Percentiles rank a stretch among this genome's conserved stretches.
Conservation (phyloP, 1,140 invertebrate genomes). For the Drosophila azteca region DNA sequence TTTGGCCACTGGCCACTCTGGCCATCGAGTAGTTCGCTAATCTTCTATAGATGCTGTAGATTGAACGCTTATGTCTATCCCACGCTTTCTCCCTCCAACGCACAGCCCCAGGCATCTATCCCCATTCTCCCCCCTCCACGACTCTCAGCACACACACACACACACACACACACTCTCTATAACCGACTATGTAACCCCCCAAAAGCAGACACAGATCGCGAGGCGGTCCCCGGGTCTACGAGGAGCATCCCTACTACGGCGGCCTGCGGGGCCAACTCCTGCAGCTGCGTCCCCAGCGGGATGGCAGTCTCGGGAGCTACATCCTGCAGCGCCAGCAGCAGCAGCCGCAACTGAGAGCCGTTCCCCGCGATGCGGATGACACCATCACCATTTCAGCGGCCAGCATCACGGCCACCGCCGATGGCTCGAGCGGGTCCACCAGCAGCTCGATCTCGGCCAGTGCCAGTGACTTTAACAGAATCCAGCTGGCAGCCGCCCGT, state of each 20-base stretch:
- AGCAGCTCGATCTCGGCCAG: constrained; percentile 57
- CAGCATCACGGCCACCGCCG: constrained; percentile 67
- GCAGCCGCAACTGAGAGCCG: constrained; percentile 44
- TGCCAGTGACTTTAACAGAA: constrained; percentile 80
- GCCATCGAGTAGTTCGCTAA: constrained; percentile 44
- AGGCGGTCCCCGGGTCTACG: constrained; percentile 53
- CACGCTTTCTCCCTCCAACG: constrained; percentile 15
- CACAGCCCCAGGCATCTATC: constrained; percentile 20
- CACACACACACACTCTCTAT: constrained; percentile 43
- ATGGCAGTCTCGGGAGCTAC: constrained; percentile 53
- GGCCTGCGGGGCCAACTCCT: constrained; percentile 85
- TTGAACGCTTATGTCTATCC: constrained; percentile 24
- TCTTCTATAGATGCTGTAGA: constrained; percentile 44
- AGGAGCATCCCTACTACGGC: constrained; percentile 86
- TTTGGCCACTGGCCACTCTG: not conserved
- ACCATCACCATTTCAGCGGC: constrained; percentile 69
- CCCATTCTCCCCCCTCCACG: not conserved
- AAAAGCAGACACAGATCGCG: constrained; percentile 76
- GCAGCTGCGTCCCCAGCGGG: constrained; percentile 59
- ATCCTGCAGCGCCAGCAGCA: constrained; percentile 51
- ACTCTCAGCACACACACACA: constrained; percentile 23
- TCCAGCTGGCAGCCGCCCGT: constrained; percentile 84
- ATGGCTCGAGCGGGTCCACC: constrained; percentile 42
- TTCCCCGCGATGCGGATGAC: constrained; percentile 56
- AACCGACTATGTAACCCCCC: constrained; percentile 49